Percentiles rank a stretch among this genome's conserved stretches.
phyloP scores from a whole-genome alignment of 2,113 vertebrate genomes.

The Rhodinocichla rosea region DNA sequence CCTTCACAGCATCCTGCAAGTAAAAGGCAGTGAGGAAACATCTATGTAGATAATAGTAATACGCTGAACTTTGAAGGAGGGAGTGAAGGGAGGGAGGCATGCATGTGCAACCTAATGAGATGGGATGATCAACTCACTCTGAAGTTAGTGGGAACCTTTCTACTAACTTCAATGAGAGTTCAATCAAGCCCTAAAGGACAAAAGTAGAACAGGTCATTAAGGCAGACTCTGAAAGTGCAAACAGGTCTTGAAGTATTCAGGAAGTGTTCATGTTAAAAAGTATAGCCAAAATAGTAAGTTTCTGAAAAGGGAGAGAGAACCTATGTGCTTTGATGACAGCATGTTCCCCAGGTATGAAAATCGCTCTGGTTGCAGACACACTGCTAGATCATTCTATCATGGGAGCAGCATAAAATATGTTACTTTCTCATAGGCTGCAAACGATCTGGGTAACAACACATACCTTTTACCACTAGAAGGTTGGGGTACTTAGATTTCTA shows the following conservation, averaged over 20 bases:
- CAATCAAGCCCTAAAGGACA: constrained; percentile 18
- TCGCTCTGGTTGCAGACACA: background rate
- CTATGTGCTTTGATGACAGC: background rate
- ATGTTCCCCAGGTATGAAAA: background rate
- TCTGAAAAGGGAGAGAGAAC: background rate
- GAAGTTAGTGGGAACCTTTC: background rate
- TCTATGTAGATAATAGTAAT: background rate
- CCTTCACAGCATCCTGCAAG: background rate
- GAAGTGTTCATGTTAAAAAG: background rate
- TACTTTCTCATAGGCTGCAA: background rate
- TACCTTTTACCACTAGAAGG: background rate
- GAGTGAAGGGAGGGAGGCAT: background rate
- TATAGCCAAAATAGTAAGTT: background rate
- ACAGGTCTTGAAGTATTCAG: background rate
- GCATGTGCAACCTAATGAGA: constrained; percentile 2
- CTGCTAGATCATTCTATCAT: background rate
- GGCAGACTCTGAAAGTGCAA: background rate
- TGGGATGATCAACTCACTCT: background rate
- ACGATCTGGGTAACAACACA: background rate
- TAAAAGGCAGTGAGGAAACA: constrained; percentile 16
- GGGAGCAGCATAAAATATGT: background rate
- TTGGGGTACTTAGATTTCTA: background rate
- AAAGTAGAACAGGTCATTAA: background rate
- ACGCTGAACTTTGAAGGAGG: background rate
- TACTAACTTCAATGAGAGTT: background rate